These are phyloP conservation scores for Microctonus aethiopoides DNA, from an alignment of 2,888 invertebrate genomes.

Conservation along the genomic window DNA sequence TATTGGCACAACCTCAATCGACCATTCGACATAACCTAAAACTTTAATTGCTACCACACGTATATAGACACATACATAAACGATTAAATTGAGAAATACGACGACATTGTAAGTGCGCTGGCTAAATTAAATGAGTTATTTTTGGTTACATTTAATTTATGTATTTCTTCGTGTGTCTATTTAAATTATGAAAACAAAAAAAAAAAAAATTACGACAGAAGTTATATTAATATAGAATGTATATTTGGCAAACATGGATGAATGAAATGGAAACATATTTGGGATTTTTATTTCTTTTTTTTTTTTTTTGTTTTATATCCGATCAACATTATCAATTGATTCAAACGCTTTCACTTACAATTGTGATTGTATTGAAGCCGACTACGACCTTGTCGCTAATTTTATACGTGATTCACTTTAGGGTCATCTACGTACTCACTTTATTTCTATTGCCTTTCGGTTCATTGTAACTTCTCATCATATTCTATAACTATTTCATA, in stretches of 20 bases:
- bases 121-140: not conserved
- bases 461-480: not conserved
- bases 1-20: not conserved
- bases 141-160: not conserved
- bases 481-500: not conserved
- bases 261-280: not conserved
- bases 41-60: not conserved
- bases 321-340: constrained; percentile 25
- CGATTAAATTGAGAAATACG: not conserved
- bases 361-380: constrained; percentile 22
- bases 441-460: not conserved
- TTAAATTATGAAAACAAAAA: not conserved
- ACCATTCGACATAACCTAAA: constrained; percentile 23
- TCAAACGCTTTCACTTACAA: not conserved
- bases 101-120: not conserved
- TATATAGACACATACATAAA: not conserved
- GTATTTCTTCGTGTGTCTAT: not conserved
- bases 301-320: not conserved
- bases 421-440: constrained; percentile 16
- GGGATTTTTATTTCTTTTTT: not conserved
- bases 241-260: not conserved
- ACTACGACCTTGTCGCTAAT: constrained; percentile 28
- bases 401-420: constrained; percentile 30
- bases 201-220: not conserved
- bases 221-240: not conserved